Evolutionary conservation across 2,113 vertebrate genomes (phyloP), one percentile per base, ranked within the genome.

Genomic region (Spea bombifrons): DNA sequence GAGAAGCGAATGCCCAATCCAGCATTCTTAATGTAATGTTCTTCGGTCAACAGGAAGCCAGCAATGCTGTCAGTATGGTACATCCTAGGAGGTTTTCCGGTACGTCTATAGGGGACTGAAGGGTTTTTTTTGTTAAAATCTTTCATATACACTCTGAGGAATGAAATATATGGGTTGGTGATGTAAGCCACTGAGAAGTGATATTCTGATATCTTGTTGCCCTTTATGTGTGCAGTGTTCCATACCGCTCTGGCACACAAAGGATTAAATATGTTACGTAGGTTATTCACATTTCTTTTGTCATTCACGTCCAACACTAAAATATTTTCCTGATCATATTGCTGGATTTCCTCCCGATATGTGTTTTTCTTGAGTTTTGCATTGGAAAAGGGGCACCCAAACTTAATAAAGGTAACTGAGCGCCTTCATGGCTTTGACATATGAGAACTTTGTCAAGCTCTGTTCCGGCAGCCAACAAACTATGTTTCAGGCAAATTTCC

Each of bases 381-480:
- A 46, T 53, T 71, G 76, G 68, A 48, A 59, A 71, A 46, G 30
- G 76, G 76, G 69, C 69, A 78, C 48, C 65, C 66, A 49, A 63
- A 49, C 13, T 66, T 78, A 78, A 72, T 78, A 71, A 78, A 71
- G 66, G 47, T 64, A 78, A 71, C 50, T 78, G 57, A 66, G 47
- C 12, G 46, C 8, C 71, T 67, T 63, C 50, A 80, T 80, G 50
- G 48, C 73, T 66, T 47, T 73, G 70, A 73, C 63, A 73, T 73
- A n/a, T 66, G 77, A 80, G 77, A 80, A 79, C 48, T 7, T 63
- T 79, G 77, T 79, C 77, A 79, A 73, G 55, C 66, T 5, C 50
- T 66, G 9, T 79, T 71, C 68, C 72, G 57, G 43, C 69, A 78
- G 76, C 77, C 77, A 73, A 73, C 63, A 66, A 73, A 80, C 55